Percentiles rank a stretch among this genome's conserved stretches.
phyloP scores from a whole-genome alignment of 1,140 invertebrate genomes.

The Zaprionus capensis region DNA sequence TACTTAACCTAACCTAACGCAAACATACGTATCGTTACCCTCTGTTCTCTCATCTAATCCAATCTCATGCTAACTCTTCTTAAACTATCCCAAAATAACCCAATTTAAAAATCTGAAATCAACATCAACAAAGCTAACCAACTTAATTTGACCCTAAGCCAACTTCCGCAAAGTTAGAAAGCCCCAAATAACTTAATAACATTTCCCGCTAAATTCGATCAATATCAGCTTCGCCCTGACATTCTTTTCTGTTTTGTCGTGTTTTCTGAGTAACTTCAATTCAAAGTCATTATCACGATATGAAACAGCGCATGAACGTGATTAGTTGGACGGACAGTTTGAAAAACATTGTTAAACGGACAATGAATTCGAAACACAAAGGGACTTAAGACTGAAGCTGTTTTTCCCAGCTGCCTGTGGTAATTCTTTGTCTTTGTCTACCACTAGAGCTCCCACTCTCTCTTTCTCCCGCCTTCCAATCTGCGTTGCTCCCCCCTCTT shows the following conservation, averaged over 20 bases:
- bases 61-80: background rate
- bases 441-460: background rate
- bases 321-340: conserved; percentile 29
- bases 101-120: too few species aligned
- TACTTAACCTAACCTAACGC: background rate
- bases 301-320: conserved; percentile 14
- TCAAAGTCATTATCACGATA: conserved; percentile 20
- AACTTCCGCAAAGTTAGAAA: background rate
- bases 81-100: background rate
- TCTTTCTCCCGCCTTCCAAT: background rate
- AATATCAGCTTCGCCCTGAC: background rate
- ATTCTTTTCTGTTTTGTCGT: background rate
- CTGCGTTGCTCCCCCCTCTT: background rate
- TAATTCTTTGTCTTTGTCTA: conserved; percentile 28
- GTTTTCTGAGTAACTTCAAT: background rate
- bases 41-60: background rate
- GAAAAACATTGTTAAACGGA: conserved; percentile 15
- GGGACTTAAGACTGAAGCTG: conserved; percentile 12
- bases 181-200: background rate
- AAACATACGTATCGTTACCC: background rate
- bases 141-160: background rate
- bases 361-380: conserved; percentile 6
- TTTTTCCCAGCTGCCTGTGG: conserved; percentile 15
- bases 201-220: background rate
- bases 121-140: background rate